phyloP scores from a whole-genome alignment of 2,797 vertebrate genomes.

The Petrocephalus schoutedeni region DNA sequence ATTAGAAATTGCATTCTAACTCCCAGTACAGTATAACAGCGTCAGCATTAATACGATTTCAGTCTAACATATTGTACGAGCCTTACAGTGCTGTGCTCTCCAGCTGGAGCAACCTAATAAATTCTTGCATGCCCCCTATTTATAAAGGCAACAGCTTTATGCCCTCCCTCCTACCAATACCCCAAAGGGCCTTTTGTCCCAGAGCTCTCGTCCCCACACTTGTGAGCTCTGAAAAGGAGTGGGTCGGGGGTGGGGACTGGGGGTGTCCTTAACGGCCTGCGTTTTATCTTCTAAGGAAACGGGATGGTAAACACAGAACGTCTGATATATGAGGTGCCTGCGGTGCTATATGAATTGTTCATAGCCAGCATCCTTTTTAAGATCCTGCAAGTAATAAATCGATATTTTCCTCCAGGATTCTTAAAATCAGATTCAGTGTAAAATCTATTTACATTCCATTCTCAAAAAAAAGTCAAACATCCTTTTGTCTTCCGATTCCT shows the following conservation, averaged over 20 bases:
- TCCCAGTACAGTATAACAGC: neutral
- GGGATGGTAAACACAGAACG: neutral
- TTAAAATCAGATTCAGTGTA: neutral
- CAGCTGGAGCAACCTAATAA: neutral
- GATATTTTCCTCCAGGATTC: neutral
- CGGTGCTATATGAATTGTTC: neutral
- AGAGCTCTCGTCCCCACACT: conserved; percentile 32
- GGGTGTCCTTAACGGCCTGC: neutral
- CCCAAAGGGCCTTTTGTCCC: neutral
- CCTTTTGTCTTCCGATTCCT: neutral
- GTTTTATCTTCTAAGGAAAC: neutral
- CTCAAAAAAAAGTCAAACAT: neutral
- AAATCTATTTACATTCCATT: neutral
- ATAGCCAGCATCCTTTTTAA: neutral
- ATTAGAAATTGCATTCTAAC: neutral
- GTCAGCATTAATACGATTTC: neutral
- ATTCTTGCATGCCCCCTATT: neutral
- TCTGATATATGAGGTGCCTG: neutral
- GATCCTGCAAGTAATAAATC: neutral
- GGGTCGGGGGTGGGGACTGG: neutral
- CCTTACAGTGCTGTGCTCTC: neutral
- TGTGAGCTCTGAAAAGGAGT: neutral
- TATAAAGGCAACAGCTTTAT: conserved; percentile 44
- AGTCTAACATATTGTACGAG: conserved; percentile 22
- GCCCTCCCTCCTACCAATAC: neutral